These are phyloP conservation scores for Platycheirus albimanus DNA, from an alignment of 2,888 invertebrate genomes.

Conservation along the genomic window DNA sequence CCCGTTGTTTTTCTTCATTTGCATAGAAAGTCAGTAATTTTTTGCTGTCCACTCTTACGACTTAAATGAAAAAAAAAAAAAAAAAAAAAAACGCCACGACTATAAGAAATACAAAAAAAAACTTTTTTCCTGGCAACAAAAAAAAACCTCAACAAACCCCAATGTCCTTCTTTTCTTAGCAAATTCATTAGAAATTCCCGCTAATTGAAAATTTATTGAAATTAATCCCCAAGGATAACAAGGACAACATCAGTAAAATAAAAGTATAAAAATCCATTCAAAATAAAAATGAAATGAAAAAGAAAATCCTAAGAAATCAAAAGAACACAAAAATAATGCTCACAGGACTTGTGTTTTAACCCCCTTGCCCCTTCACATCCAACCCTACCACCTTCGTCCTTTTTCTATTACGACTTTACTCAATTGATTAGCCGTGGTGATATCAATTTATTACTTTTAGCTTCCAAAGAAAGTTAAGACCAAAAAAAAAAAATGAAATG, in stretches of 20 bases:
- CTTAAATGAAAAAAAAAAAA: not conserved
- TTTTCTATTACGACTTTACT: slow-evolving; percentile 42
- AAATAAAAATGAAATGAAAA: slow-evolving; percentile 17
- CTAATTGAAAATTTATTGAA: slow-evolving; percentile 74
- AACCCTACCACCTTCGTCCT: not conserved
- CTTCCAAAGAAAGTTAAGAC: slow-evolving; percentile 51
- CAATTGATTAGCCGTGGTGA: slow-evolving; percentile 74
- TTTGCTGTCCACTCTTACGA: slow-evolving; percentile 1
- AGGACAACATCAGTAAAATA: slow-evolving; percentile 56
- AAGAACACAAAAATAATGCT: slow-evolving; percentile 66
- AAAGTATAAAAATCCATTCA: slow-evolving; percentile 3
- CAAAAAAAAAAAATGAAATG: slow-evolving; percentile 12
- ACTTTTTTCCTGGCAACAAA: slow-evolving; percentile 5
- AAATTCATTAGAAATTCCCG: slow-evolving; percentile 73
- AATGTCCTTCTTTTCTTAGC: slow-evolving; percentile 65
- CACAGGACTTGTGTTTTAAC: slow-evolving; percentile 37
- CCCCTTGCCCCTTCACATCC: not conserved
- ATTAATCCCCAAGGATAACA: slow-evolving; percentile 73
- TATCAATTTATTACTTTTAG: slow-evolving; percentile 74
- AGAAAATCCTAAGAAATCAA: slow-evolving; percentile 53
- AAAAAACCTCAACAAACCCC: slow-evolving; percentile 28
- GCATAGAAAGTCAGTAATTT: slow-evolving; percentile 65
- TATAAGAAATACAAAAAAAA: too few species aligned
- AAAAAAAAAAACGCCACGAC: not conserved
- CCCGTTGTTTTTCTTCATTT: slow-evolving; percentile 42